Conservation (phyloP, 2,888 invertebrate species). For the Drosophila neonasuta region DNA sequence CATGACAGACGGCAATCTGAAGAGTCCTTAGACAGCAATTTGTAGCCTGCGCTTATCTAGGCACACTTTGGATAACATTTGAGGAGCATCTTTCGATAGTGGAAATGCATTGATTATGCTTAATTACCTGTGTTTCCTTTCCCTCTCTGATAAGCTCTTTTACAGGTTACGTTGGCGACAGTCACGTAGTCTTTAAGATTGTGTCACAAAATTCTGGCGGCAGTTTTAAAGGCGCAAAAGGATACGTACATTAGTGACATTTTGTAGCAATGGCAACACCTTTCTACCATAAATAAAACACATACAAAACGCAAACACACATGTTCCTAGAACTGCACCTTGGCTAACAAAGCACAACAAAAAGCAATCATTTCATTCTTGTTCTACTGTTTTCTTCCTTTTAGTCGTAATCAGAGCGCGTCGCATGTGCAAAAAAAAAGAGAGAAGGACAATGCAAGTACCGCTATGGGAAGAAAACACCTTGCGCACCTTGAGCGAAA, state of each 20-base stretch:
- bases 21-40: slow-evolving; percentile 37
- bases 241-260: slow-evolving; percentile 28
- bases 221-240: slow-evolving; percentile 6
- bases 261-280: slow-evolving; percentile 57
- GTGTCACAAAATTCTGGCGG: slow-evolving; percentile 16
- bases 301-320: slow-evolving; percentile 29
- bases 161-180: slow-evolving; percentile 27
- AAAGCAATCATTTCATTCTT: slow-evolving; percentile 35
- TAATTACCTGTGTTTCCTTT: slow-evolving; percentile 41
- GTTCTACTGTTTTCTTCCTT: slow-evolving; percentile 9
- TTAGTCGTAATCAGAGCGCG: slow-evolving; percentile 66
- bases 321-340: slow-evolving; percentile 58
- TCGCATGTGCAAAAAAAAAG: slow-evolving; percentile 68
- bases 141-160: slow-evolving; percentile 36
- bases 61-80: slow-evolving; percentile 20
- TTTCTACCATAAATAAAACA: slow-evolving; percentile 61
- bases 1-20: slow-evolving; percentile 41
- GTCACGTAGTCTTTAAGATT: slow-evolving; percentile 33
- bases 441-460: slow-evolving; percentile 24
- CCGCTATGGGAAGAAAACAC: slow-evolving; percentile 49
- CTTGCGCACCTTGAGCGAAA: slow-evolving; percentile 50
- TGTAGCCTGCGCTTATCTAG: slow-evolving; percentile 14
- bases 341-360: slow-evolving; percentile 36
- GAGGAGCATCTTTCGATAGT: slow-evolving; percentile 32
- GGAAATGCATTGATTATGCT: slow-evolving; percentile 28